phyloP scores from a whole-genome alignment of 2,888 invertebrate species.

The Pachycephus smyrnensis region DNA sequence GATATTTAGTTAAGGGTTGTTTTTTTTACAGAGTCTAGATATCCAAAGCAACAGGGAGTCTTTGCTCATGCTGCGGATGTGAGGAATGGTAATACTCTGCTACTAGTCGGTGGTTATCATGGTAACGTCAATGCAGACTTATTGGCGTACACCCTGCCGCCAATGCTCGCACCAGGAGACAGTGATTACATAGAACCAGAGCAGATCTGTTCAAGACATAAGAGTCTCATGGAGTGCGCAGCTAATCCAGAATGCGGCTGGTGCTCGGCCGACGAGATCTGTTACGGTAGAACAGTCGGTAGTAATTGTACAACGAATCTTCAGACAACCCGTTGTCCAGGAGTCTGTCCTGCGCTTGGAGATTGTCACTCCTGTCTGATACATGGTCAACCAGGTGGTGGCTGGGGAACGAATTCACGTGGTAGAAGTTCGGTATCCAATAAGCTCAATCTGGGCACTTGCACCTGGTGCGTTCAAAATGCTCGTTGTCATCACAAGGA shows the following conservation, averaged over 20 bases:
- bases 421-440: slow-evolving; percentile 76
- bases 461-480: slow-evolving; percentile 95
- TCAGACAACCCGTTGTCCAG: slow-evolving; percentile 88
- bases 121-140: slow-evolving; percentile 92
- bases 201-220: slow-evolving; percentile 80
- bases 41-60: slow-evolving; percentile 88
- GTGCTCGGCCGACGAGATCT: slow-evolving; percentile 85
- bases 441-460: slow-evolving; percentile 82
- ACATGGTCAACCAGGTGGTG: slow-evolving; percentile 75
- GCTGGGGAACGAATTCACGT: slow-evolving; percentile 60
- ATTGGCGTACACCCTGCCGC: slow-evolving; percentile 87
- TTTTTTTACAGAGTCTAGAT: slow-evolving; percentile 68
- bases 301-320: slow-evolving; percentile 92
- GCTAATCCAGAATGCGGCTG: slow-evolving; percentile 95
- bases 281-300: slow-evolving; percentile 87
- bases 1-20: neutral
- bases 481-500: slow-evolving; percentile 90
- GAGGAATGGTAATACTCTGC: slow-evolving; percentile 84
- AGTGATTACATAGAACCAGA: slow-evolving; percentile 78
- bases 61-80: slow-evolving; percentile 90
- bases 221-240: slow-evolving; percentile 82
- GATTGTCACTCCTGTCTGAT: slow-evolving; percentile 93
- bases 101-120: slow-evolving; percentile 91
- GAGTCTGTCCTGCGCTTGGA: slow-evolving; percentile 88
- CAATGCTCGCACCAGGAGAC: slow-evolving; percentile 80